phyloP scores from a whole-genome alignment of 2,888 invertebrate species.

The Itoplectis maculator region DNA sequence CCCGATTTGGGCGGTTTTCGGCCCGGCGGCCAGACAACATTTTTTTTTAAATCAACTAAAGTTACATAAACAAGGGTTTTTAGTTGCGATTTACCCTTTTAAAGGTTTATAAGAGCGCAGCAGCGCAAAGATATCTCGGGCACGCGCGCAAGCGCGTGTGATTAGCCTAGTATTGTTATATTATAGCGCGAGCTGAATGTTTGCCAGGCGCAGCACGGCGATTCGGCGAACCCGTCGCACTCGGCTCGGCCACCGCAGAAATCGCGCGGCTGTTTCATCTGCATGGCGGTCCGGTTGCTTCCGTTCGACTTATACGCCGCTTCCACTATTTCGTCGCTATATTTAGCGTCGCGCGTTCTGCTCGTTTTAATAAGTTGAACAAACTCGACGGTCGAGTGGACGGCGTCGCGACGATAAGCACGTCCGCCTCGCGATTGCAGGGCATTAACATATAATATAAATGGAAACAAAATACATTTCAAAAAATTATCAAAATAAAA shows the following conservation, averaged over 20 bases:
- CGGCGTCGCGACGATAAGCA: not conserved
- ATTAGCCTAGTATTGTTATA: too few relatives aligned
- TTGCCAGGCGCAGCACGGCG: not conserved
- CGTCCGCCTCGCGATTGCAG: not conserved
- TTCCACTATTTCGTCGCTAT: conserved; percentile 41
- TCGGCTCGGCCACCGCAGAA: not conserved
- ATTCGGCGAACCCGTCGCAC: conserved; percentile 6
- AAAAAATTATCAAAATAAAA: not conserved
- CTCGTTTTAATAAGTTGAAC: conserved; percentile 59
- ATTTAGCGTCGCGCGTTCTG: conserved; percentile 53
- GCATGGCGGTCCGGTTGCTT: not conserved
- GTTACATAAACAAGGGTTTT: too few relatives aligned
- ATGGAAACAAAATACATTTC: not conserved
- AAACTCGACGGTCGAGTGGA: conserved; percentile 17
- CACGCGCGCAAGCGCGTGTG: too few relatives aligned
- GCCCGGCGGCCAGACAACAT: too few relatives aligned
- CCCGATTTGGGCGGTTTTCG: too few relatives aligned
- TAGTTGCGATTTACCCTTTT: too few relatives aligned
- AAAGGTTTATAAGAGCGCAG: too few relatives aligned
- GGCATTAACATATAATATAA: too few relatives aligned
- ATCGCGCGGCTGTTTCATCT: conserved; percentile 6
- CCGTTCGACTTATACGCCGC: conserved; percentile 9
- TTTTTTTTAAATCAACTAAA: too few relatives aligned
- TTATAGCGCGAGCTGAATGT: not conserved
- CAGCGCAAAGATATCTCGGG: too few relatives aligned